Base-by-base conservation (phyloP, 2,797 vertebrate genomes). In the Diplodus puntazzo region DNA sequence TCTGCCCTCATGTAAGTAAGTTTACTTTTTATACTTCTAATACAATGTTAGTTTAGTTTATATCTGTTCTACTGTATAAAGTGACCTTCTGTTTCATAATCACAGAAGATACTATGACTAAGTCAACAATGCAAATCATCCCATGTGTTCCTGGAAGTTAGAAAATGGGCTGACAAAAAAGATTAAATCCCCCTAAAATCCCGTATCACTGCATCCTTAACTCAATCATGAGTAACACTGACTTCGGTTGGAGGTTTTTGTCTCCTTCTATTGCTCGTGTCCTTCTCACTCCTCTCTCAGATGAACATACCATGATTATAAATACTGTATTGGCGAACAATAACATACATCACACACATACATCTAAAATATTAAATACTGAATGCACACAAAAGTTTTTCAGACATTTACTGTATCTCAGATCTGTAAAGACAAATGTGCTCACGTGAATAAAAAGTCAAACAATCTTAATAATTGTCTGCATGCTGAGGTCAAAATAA, bases 401-500 rank as follows among this genome's bases (percentile, higher is more conserved):
- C 57, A 88, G 75, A 92, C 75, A 75, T 62, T 73, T 54, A 80
- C 39, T 92, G 85, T 85, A 91, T 82, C 88, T 89, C 87, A 89
- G 72, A 90, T 86, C 87, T 92, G 89, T 90, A 89, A 92, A 90
- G 73, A 85, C 84, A 93, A 94, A 92, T 95, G 90, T 94, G 93
- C 86, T 95, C 72, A 77, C 89, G 91, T 86, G 67, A 91, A 92
- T 83, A 84, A 92, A 94, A 92, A 94, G 82, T 91, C 86, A 80
- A 89, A 84, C 88, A 78, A 86, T 92, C 87, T 86, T 87, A 89
- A 87, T 85, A 90, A 91, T 78, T 87, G 70, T 74, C 90, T 92
- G 93, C 95, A 97, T 97, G 96, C 97, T 94, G 89, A 95, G 94
- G 72, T 92, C 91, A 94, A 95, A 96, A 97, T 96, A 96, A 97